phyloP scores from a whole-genome alignment of 1,140 invertebrate genomes.

The Teleogryllus occipitalis region DNA sequence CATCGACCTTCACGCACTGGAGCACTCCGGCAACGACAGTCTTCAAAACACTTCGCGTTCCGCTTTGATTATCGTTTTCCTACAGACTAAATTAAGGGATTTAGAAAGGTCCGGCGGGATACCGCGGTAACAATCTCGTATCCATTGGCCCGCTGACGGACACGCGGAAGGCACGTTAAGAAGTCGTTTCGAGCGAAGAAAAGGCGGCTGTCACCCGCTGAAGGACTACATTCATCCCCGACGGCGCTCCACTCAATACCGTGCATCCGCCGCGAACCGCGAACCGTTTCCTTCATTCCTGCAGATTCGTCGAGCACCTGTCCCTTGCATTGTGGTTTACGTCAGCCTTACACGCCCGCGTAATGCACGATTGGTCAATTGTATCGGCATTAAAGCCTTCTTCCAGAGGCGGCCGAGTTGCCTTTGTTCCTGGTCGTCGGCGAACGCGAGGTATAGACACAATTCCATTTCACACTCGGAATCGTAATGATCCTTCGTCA shows the following conservation, averaged over 20 bases:
- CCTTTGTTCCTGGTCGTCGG: background rate
- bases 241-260: background rate
- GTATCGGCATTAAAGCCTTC: background rate
- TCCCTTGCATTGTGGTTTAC: background rate
- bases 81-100: background rate
- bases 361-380: slow-evolving; percentile 1
- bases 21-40: no score
- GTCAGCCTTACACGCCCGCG: background rate
- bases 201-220: background rate
- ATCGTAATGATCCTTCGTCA: slow-evolving; percentile 1
- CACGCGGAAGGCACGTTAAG: background rate
- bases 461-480: background rate
- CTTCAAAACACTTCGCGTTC: background rate
- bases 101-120: background rate
- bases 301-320: background rate
- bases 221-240: background rate
- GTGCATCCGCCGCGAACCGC: no score
- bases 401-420: background rate
- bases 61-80: background rate
- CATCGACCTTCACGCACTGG: background rate
- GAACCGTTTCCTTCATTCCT: no score
- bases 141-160: background rate
- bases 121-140: background rate
- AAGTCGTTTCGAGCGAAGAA: background rate
- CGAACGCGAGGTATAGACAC: background rate